phyloP scores from a whole-genome alignment of 35 echinoderm and acorn worm species.

The Ophiothrix spiculata region DNA sequence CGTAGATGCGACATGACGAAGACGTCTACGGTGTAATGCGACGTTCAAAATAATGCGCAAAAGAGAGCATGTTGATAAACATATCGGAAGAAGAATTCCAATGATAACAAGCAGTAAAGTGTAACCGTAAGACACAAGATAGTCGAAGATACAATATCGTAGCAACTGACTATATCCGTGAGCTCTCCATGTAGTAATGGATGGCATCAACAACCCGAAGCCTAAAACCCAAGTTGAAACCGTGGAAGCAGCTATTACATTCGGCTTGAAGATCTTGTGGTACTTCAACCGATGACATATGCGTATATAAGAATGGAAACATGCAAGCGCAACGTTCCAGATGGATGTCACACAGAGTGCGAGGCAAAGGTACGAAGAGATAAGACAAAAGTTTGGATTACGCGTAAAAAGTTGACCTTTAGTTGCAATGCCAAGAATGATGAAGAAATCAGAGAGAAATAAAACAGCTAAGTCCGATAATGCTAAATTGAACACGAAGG shows the following conservation, averaged over 20 bases:
- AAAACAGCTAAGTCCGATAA: neutral
- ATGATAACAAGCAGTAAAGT: neutral
- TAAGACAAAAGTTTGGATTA: neutral
- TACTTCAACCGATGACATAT: neutral
- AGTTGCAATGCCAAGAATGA: neutral
- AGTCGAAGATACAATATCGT: neutral
- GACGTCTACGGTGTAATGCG: neutral
- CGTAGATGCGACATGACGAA: neutral
- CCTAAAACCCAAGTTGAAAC: neutral
- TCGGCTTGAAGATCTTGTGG: neutral
- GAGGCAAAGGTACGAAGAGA: neutral
- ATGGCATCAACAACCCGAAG: neutral
- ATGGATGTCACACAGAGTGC: neutral
- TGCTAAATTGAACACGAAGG: neutral
- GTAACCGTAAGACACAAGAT: neutral
- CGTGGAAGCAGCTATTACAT: neutral
- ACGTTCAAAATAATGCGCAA: neutral
- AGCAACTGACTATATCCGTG: neutral
- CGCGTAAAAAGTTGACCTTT: neutral
- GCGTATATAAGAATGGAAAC: neutral
- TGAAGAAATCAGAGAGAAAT: neutral
- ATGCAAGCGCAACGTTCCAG: neutral
- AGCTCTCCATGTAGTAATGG: neutral
- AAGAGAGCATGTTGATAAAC: neutral
- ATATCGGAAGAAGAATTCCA: neutral